Percentiles rank a stretch among this genome's conserved stretches.
Conservation (phyloP, 2,797 vertebrate genomes). For the Scyliorhinus canicula region DNA sequence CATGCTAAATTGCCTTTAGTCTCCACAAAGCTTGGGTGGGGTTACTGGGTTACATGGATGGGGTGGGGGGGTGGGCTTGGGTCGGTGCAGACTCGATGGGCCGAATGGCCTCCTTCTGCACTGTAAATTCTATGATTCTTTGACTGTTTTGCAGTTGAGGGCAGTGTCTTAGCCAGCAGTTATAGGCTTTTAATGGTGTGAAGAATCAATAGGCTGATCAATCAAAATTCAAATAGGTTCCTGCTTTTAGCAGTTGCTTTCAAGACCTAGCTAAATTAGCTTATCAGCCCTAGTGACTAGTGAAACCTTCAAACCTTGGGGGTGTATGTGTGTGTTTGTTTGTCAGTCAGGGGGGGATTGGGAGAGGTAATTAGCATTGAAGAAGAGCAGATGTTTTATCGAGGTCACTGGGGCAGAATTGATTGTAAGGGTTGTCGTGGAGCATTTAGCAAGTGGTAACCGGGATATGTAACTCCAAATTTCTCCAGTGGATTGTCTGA, state of each 20-base stretch:
- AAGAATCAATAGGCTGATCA: not conserved
- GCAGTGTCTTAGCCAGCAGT: not conserved
- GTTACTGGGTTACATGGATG: no score
- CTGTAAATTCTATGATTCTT: no score
- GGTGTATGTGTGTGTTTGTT: not conserved
- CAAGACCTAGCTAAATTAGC: not conserved
- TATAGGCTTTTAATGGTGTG: not conserved
- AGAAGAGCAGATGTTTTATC: not conserved
- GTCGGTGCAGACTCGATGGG: no score
- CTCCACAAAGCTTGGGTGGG: no score
- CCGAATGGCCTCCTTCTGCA: no score
- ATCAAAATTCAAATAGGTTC: not conserved
- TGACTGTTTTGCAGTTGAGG: slow-evolving; percentile 7
- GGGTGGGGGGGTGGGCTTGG: no score
- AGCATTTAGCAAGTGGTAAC: not conserved
- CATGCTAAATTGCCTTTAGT: no score
- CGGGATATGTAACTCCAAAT: not conserved
- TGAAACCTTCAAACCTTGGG: not conserved
- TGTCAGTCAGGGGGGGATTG: no score
- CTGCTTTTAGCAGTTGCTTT: not conserved
- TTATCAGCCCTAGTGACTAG: not conserved
- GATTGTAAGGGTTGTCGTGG: not conserved
- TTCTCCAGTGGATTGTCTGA: not conserved
- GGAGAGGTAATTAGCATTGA: not conserved
- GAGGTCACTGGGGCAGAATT: not conserved